Base-by-base conservation (phyloP, 2,888 invertebrate species). In the Eurytoma californica region DNA sequence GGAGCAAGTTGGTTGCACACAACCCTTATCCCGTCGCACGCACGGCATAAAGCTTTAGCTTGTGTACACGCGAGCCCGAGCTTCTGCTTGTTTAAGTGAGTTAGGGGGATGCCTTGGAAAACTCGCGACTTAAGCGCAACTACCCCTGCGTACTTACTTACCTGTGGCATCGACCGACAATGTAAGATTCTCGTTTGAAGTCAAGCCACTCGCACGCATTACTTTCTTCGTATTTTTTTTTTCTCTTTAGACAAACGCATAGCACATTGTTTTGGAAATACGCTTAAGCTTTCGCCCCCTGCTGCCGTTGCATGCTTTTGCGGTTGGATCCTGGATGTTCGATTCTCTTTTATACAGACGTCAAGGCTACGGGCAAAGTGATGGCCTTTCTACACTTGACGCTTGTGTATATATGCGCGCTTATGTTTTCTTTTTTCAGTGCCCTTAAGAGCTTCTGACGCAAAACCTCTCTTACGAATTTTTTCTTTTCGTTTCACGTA, bases 71-170 rank as follows among this genome's bases (percentile, higher is more conserved):
- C 53, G 66, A 63, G 65, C 72, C 55, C 18, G 49, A 51, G 58
- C n/a, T 28, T 18, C 28, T 30, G 68, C 53, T 55, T 47, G 47
- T 12, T 53, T 55, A 20, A 73, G 69, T 53, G 51, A 73, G 53
- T 69, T 63, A 24, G 66, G 13, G 47, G 53, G 60, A 60, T 13
- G 39, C 20, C 72, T 68, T 20, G 67, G 58, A 69, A 74, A 58
- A 79, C 20, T 79, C 74, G 61, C 65, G 13, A 61, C 24, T 53
- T 16, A 13, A 57, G 28, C 12, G 58, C n/a, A 53, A 68, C 61
- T 74, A 18, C 28, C 12, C 49, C 49, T 58, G 74, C 18, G n/a
- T 57, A 57, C 30, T 57, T 63, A 39, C 16, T n/a, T 63, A 39
- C 39, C 39, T 3, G 39, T 39, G 7, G 39, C 39, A 7, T 39